These are phyloP conservation scores for Drosophila setifemur DNA, from an alignment of 1,140 invertebrate species.

Conservation along the genomic window DNA sequence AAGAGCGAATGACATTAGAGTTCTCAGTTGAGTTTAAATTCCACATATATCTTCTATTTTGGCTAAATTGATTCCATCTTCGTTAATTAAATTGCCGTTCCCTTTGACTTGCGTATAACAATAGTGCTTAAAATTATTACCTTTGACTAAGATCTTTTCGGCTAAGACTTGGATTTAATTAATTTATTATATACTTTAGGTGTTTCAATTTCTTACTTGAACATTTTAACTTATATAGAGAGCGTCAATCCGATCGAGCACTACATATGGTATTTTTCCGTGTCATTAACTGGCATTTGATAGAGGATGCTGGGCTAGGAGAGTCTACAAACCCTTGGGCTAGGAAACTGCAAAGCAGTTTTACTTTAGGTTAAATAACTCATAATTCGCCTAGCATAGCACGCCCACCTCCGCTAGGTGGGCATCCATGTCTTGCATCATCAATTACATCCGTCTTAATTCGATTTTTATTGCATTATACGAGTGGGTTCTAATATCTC, in stretches of 20 bases:
- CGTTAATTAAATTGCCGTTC: conserved; percentile 11
- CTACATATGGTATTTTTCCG: conserved; percentile 23
- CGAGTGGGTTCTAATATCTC: too few species aligned
- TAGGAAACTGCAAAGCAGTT: too few species aligned
- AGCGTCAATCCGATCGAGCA: conserved; percentile 26
- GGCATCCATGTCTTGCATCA: too few species aligned
- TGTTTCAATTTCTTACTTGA: conserved; percentile 40
- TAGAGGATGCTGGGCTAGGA: conserved; percentile 11
- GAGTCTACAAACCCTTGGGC: conserved; percentile 39
- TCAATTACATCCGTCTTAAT: too few species aligned
- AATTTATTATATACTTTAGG: conserved; percentile 56
- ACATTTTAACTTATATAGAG: conserved; percentile 76
- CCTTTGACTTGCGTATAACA: conserved; percentile 59
- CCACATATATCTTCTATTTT: conserved; percentile 25
- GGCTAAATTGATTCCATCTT: conserved; percentile 26
- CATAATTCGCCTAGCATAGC: too few species aligned
- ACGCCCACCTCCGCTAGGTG: too few species aligned
- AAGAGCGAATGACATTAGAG: conserved; percentile 53
- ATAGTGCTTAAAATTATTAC: conserved; percentile 74
- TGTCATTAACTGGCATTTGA: conserved; percentile 10
- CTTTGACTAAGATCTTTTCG: conserved; percentile 72
- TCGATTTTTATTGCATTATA: too few species aligned
- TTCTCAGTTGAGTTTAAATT: conserved; percentile 41
- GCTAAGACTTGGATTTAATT: conserved; percentile 66
- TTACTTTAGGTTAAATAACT: too few species aligned